These are phyloP conservation scores for Ctenosaura bakeri DNA, from an alignment of 2,797 vertebrate genomes.

Conservation along the genomic window DNA sequence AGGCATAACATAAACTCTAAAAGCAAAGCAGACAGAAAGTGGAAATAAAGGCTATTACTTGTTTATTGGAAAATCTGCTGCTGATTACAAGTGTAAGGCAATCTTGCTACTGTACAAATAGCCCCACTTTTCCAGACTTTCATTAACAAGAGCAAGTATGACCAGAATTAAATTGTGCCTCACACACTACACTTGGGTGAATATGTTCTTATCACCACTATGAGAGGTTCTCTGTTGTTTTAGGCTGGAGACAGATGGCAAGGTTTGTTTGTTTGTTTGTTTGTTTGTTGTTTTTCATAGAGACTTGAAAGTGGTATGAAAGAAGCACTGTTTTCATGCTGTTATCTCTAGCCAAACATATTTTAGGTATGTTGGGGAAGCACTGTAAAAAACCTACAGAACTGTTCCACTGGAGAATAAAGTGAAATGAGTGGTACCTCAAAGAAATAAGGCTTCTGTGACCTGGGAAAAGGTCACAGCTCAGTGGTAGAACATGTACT, in stretches of 20 bases:
- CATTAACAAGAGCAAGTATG: conserved; percentile 37
- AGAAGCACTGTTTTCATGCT: background rate
- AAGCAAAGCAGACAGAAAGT: conserved; percentile 29
- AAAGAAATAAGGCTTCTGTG: background rate
- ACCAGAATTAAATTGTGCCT: conserved; percentile 22
- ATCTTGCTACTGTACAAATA: conserved; percentile 31
- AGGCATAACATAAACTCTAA: conserved; percentile 1
- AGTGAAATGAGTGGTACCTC: background rate
- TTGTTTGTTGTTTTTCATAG: no score
- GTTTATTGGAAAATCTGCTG: background rate
- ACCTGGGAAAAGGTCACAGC: background rate
- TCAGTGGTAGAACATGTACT: background rate
- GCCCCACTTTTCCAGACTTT: background rate
- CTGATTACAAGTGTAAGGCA: conserved; percentile 10
- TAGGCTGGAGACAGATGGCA: background rate
- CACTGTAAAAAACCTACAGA: background rate
- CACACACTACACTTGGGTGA: background rate
- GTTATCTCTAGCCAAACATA: background rate
- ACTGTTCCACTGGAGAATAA: background rate
- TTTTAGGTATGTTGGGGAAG: background rate
- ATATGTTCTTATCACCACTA: background rate
- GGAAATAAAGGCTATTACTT: conserved; percentile 27
- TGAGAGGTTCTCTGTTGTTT: background rate
- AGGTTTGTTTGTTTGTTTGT: background rate
- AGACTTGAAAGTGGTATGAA: background rate